Conservation (phyloP, 2,113 vertebrate species). For the Perccottus glenii region DNA sequence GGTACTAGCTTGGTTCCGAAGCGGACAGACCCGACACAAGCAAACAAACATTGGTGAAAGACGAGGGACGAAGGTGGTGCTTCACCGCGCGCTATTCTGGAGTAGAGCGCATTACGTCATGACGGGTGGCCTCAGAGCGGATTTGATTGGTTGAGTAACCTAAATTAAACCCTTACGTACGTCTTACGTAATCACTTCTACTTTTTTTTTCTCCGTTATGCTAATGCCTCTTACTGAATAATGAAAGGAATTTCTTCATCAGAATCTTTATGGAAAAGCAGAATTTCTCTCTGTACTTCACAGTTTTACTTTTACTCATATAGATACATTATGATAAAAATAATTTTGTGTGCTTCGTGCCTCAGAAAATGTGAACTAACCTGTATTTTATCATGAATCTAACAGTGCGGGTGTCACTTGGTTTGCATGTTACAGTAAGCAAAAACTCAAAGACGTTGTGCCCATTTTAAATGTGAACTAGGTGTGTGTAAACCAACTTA, state of each 20-base stretch:
- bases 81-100: constrained; percentile 70
- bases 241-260: constrained; percentile 6
- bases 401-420: too few relatives aligned
- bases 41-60: constrained; percentile 24
- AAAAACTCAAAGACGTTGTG: too few relatives aligned
- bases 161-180: constrained; percentile 60
- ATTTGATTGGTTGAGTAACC: constrained; percentile 58
- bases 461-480: too few relatives aligned
- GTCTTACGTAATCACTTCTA: constrained; percentile 45
- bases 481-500: too few relatives aligned
- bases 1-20: neutral
- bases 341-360: too few relatives aligned
- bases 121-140: constrained; percentile 15
- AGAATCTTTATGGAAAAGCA: too few relatives aligned
- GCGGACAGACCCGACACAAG: constrained; percentile 1
- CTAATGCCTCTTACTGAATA: constrained; percentile 5
- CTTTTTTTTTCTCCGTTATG: constrained; percentile 5
- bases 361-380: too few relatives aligned
- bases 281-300: too few relatives aligned
- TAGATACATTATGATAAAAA: too few relatives aligned
- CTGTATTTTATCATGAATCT: too few relatives aligned
- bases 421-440: too few relatives aligned
- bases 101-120: constrained; percentile 65
- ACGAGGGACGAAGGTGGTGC: constrained; percentile 4
- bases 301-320: too few relatives aligned